phyloP scores from a whole-genome alignment of 2,888 invertebrate species.

The Conchocele bisecta region DNA sequence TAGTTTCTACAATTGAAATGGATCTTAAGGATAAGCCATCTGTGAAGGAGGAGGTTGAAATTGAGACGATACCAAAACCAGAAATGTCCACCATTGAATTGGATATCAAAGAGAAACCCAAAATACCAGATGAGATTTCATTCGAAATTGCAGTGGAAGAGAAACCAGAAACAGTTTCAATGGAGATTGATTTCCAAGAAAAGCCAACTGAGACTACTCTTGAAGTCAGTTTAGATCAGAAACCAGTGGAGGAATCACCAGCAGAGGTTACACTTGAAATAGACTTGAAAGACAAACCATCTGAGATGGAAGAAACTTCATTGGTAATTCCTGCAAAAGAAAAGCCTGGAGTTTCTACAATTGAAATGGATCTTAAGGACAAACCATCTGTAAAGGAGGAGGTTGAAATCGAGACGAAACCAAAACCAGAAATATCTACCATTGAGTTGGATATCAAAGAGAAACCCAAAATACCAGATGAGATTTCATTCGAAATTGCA shows the following conservation, averaged over 20 bases:
- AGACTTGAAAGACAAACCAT: conserved; percentile 6
- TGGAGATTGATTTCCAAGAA: conserved; percentile 11
- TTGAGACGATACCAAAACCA: background rate
- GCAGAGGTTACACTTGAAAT: no score
- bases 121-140: background rate
- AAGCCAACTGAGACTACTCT: no score
- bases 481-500: conserved; percentile 16
- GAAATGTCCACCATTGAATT: conserved; percentile 1
- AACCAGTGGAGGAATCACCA: no score
- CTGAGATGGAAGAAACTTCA: conserved; percentile 15
- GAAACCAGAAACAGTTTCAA: conserved; percentile 16
- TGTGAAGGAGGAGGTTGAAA: background rate
- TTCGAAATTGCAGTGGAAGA: conserved; percentile 10
- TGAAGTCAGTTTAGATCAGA: no score
- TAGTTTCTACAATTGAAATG: conserved; percentile 2
- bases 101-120: background rate
- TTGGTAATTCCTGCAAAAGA: no score
- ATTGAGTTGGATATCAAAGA: conserved; percentile 25
- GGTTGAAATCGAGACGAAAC: conserved; percentile 12
- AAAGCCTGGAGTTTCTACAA: no score
- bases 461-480: conserved; percentile 11
- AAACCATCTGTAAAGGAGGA: conserved; percentile 36
- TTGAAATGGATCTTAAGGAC: no score
- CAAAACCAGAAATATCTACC: no score
- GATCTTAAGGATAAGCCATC: conserved; percentile 1